Percentiles rank a stretch among this genome's conserved stretches.
Evolutionary conservation across 1,140 invertebrate species (phyloP).

Genomic region (Chymomyza costata): DNA sequence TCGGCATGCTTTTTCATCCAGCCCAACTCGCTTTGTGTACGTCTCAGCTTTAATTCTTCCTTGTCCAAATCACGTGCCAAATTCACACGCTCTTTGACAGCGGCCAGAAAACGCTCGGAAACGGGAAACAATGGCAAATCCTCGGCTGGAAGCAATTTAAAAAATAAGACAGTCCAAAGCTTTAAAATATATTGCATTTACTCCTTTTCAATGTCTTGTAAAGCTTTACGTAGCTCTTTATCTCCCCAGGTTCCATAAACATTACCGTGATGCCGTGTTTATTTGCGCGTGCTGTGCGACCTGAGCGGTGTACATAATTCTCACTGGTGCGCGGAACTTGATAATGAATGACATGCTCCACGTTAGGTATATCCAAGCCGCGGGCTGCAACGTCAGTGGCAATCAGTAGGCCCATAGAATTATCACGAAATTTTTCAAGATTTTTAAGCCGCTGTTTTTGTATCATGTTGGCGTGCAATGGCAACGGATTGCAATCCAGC

Average conservation of each 20-base stretch:
- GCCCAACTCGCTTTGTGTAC: conserved; percentile 82
- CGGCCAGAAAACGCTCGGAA: conserved; percentile 80
- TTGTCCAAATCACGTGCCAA: conserved; percentile 88
- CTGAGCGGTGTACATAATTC: conserved; percentile 97
- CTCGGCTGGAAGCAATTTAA: conserved; percentile 79
- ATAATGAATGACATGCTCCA: conserved; percentile 98
- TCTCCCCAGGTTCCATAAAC: conserved; percentile 92
- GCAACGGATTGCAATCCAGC: conserved; percentile 86
- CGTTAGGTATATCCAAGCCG: conserved; percentile 95
- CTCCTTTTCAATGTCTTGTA: conserved; percentile 89
- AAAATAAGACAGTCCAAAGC: background rate
- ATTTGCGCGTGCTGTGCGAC: conserved; percentile 93
- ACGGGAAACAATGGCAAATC: conserved; percentile 90
- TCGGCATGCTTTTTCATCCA: conserved; percentile 87
- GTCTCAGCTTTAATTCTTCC: conserved; percentile 82
- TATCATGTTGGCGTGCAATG: conserved; percentile 96
- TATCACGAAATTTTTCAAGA: conserved; percentile 92
- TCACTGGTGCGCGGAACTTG: conserved; percentile 94
- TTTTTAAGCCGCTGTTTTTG: conserved; percentile 96
- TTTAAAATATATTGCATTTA: conserved; percentile 74
- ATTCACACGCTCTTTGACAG: conserved; percentile 83
- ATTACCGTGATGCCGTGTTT: conserved; percentile 94
- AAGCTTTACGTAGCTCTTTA: conserved; percentile 86
- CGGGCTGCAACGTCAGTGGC: conserved; percentile 98
- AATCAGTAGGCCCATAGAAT: conserved; percentile 86